phyloP scores from a whole-genome alignment of 2,797 vertebrate species.

The Sylvilagus floridanus region DNA sequence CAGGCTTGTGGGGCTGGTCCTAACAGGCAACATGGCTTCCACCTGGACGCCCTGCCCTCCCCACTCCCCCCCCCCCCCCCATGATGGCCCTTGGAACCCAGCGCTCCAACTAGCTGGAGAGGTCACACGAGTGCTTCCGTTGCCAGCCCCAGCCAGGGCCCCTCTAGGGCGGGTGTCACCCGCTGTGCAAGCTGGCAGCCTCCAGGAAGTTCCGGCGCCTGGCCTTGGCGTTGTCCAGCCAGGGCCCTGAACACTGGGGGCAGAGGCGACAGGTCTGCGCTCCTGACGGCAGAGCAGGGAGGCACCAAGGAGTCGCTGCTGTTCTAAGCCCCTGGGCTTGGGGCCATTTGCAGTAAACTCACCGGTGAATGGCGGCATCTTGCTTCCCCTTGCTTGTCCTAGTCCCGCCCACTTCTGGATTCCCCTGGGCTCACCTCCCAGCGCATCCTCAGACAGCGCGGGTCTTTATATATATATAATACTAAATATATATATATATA shows the following conservation, averaged over 20 bases:
- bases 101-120: neutral
- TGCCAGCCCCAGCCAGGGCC: neutral
- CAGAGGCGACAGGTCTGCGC: neutral
- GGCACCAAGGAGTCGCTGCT: neutral
- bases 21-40: neutral
- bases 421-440: neutral
- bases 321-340: neutral
- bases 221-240: neutral
- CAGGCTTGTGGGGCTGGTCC: neutral
- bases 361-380: neutral
- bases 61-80: neutral
- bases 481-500: too few relatives aligned
- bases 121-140: neutral
- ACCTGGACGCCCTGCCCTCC: neutral
- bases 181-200: rapidly evolving
- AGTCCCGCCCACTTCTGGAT: neutral
- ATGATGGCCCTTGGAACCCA: neutral
- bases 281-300: neutral
- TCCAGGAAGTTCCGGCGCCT: neutral
- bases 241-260: neutral
- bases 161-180: rapidly evolving
- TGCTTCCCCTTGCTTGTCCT: neutral
- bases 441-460: too few relatives aligned
- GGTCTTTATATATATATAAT: too few relatives aligned
- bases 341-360: neutral